phyloP scores from a whole-genome alignment of 2,888 invertebrate genomes.

The Subacronicta megacephala region DNA sequence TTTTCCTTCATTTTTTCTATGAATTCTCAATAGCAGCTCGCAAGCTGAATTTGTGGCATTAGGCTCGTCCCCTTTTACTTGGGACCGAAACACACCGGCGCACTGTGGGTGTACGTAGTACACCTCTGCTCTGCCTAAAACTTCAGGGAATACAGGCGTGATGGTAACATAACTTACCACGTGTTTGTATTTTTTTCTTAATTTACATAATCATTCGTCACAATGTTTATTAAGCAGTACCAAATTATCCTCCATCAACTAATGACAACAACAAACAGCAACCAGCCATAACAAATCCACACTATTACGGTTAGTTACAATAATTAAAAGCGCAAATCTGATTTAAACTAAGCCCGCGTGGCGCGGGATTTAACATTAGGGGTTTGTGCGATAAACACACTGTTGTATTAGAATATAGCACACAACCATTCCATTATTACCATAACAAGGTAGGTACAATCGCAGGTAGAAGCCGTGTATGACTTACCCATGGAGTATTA shows the following conservation, averaged over 20 bases:
- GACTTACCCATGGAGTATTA: slow-evolving; percentile 57
- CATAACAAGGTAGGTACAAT: slow-evolving; percentile 47
- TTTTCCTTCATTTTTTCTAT: too few species aligned
- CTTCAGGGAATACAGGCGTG: too few species aligned
- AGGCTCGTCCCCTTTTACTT: too few species aligned
- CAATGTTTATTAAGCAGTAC: slow-evolving; percentile 15
- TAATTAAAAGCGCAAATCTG: slow-evolving; percentile 53
- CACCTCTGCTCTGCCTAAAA: too few species aligned
- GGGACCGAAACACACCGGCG: too few species aligned
- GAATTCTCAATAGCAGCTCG: too few species aligned
- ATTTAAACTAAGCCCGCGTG: slow-evolving; percentile 46
- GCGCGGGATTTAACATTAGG: slow-evolving; percentile 35
- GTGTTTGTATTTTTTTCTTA: too few species aligned
- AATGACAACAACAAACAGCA: slow-evolving; percentile 37
- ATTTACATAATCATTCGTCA: background rate
- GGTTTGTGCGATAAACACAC: slow-evolving; percentile 43
- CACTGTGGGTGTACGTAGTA: too few species aligned
- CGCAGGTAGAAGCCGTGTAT: slow-evolving; percentile 37
- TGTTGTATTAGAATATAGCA: slow-evolving; percentile 29
- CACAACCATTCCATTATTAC: slow-evolving; percentile 38
- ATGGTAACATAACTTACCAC: too few species aligned
- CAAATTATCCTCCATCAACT: slow-evolving; percentile 16
- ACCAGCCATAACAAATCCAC: slow-evolving; percentile 30
- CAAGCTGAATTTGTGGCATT: too few species aligned
- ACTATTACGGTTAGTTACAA: slow-evolving; percentile 46